Evolutionary conservation across 2,113 vertebrate genomes (phyloP), one percentile per base, ranked within the genome.

Genomic region (Trichechus manatus): DNA sequence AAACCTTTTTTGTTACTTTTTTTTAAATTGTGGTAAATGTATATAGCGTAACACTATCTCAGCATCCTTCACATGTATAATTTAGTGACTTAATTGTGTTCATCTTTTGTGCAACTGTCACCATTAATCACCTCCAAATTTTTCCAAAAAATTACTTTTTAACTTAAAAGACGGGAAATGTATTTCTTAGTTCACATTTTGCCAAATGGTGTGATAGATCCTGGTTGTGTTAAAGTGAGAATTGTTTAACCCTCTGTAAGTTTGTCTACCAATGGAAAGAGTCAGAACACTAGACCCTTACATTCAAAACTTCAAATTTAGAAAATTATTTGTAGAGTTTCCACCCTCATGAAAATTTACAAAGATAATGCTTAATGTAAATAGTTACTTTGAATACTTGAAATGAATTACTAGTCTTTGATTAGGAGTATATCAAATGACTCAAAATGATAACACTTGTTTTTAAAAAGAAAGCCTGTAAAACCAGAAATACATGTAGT

Each of bases 351-450:
- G 83, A 80, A 93, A 97, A 93, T 39, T 20, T 83, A 74, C 33
- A 85, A 91, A 95, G 63, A 89, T 63, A 95, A 88, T 87, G 80
- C 66, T 95, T 94, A 33, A 56, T 87, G 79, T 77, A 70, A 86
- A 92, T 75, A 91, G 50, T 3, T 85, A 47, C 29, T 91, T 72
- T 80, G 84, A 94, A 3, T 79, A 95, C 84, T 96, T 94, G 29
- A 90, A 91, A 53, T 78, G 44, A 89, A 79, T 93, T 93, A n/a
- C 33, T 82, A 20, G 33, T 79, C 96, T 95, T 79, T 33, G 15
- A 64, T 88, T 88, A 97, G 56, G 89, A 96, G 81, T 42, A 89
- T 27, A 9, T 95, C 63, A 92, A 93, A 82, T 92, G 84, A 82
- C 33, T 93, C 87, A 93, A 93, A 97, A 96, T 39, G 70, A 39